phyloP scores from a whole-genome alignment of 2,888 invertebrate genomes.

The Mythimna lalbum region DNA sequence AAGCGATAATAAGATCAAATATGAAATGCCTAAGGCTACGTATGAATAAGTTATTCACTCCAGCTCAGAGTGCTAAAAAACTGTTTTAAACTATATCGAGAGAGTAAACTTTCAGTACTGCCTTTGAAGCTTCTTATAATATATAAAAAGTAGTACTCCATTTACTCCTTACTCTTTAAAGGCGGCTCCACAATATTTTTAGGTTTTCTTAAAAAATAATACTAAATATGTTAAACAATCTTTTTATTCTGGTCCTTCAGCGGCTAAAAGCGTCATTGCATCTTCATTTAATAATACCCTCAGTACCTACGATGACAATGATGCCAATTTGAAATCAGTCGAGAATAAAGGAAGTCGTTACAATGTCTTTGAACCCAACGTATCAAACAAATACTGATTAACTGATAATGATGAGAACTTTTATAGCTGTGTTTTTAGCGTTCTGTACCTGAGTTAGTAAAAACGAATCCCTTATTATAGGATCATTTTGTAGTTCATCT shows the following conservation, averaged over 20 bases:
- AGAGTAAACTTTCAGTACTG: no score
- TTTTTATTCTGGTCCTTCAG: conserved; percentile 7
- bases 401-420: not conserved
- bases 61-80: no score
- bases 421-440: no score
- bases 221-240: conserved; percentile 2
- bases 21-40: no score
- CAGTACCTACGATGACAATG: not conserved
- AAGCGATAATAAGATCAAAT: no score
- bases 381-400: conserved; percentile 10
- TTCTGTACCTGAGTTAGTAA: no score
- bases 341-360: conserved; percentile 4
- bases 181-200: not conserved
- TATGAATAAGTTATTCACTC: no score
- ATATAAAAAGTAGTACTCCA: conserved; percentile 5
- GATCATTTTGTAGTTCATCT: no score
- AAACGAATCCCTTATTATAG: no score
- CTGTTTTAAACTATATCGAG: no score
- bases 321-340: conserved; percentile 8
- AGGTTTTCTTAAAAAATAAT: conserved; percentile 4
- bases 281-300: not conserved
- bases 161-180: conserved; percentile 6
- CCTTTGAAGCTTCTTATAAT: not conserved
- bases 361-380: conserved; percentile 10
- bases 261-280: not conserved